phyloP scores from a whole-genome alignment of 1,140 invertebrate species.

The Drosophila sulfurigaster region DNA sequence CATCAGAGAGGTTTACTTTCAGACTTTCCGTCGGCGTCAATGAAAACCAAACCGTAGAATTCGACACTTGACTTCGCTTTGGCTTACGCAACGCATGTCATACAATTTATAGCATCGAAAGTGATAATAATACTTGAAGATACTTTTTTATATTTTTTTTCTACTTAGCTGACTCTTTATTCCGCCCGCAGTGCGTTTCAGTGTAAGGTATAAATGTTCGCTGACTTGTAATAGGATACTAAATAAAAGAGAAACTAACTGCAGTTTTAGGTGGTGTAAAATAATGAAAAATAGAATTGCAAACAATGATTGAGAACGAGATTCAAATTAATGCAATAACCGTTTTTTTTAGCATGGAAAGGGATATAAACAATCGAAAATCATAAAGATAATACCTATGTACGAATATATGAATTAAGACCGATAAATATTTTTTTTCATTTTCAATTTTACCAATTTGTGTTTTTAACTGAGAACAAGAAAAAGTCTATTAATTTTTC shows the following conservation, averaged over 20 bases:
- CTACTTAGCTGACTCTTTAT: background rate
- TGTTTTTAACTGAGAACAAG: too few relatives aligned
- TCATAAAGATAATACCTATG: too few relatives aligned
- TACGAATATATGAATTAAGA: too few relatives aligned
- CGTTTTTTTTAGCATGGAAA: too few relatives aligned
- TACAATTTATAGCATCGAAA: slow-evolving; percentile 46
- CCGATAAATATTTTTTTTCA: too few relatives aligned
- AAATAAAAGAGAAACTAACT: background rate
- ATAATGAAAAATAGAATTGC: too few relatives aligned
- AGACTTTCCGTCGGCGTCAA: slow-evolving; percentile 24
- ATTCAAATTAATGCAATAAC: too few relatives aligned
- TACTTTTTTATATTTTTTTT: background rate
- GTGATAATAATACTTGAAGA: slow-evolving; percentile 40
- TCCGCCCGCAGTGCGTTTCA: slow-evolving; percentile 21
- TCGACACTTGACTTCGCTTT: slow-evolving; percentile 46
- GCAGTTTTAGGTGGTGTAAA: background rate
- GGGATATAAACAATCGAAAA: too few relatives aligned
- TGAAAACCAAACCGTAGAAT: slow-evolving; percentile 40
- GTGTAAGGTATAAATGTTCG: slow-evolving; percentile 34
- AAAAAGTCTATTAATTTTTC: too few relatives aligned
- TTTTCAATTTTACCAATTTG: too few relatives aligned
- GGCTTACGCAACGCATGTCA: slow-evolving; percentile 37
- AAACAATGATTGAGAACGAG: too few relatives aligned
- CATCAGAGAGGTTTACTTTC: background rate
- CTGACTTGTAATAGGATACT: background rate